Evolutionary conservation across 2,113 vertebrate genomes (phyloP).

Genomic region (Scomber scombrus): DNA sequence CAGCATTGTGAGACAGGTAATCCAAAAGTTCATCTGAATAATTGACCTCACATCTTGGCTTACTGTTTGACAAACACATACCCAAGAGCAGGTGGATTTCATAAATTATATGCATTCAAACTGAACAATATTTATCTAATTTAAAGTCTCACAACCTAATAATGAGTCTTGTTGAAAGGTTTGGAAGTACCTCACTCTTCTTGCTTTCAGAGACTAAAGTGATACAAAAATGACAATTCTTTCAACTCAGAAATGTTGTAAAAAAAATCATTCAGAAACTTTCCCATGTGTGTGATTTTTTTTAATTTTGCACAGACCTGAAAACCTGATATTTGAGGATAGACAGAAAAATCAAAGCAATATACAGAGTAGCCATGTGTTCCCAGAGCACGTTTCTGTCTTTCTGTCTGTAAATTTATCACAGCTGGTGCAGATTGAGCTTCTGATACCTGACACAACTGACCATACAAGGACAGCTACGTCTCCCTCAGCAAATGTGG

Average conservation of each 20-base stretch:
- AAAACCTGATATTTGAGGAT: background rate
- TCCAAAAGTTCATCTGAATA: background rate
- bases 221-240: no score
- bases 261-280: background rate
- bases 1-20: no score
- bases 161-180: background rate
- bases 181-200: background rate
- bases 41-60: background rate
- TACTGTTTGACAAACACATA: no score
- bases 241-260: background rate
- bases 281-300: background rate
- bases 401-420: constrained; percentile 10
- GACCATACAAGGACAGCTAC: constrained; percentile 51
- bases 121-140: background rate
- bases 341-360: background rate
- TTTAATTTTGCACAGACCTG: background rate
- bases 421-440: constrained; percentile 25
- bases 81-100: background rate
- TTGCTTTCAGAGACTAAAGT: background rate
- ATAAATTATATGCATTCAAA: background rate
- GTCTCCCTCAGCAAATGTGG: constrained; percentile 5
- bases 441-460: constrained; percentile 18
- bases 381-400: background rate
- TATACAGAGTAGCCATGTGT: background rate
- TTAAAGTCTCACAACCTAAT: background rate